Percentiles rank a stretch among this genome's conserved stretches.
These are phyloP conservation scores for Periplaneta americana DNA, from an alignment of 1,140 invertebrate genomes.

Conservation along the genomic window DNA sequence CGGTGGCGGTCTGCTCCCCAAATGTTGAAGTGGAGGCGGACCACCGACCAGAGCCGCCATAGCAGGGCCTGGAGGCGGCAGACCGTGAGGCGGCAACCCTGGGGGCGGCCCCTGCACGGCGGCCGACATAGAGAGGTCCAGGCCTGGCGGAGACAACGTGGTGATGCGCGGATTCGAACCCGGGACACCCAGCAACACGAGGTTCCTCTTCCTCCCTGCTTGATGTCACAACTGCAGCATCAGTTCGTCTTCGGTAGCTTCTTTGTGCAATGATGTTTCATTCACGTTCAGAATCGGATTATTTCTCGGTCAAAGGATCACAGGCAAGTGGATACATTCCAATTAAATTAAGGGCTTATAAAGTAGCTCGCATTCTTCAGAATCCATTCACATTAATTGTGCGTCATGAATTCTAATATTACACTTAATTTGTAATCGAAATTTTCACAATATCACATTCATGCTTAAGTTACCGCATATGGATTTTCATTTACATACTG, in stretches of 20 bases:
- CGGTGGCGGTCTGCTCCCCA: slow-evolving; percentile 29
- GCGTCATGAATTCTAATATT: too few species aligned
- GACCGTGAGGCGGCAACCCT: slow-evolving; percentile 28
- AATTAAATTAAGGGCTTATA: too few species aligned
- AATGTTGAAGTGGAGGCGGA: slow-evolving; percentile 37
- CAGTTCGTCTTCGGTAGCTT: neutral
- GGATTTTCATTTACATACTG: too few species aligned
- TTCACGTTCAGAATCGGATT: too few species aligned
- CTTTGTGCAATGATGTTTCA: too few species aligned
- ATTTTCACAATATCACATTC: too few species aligned
- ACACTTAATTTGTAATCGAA: too few species aligned
- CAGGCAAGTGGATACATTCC: too few species aligned
- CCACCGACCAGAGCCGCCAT: slow-evolving; percentile 21
- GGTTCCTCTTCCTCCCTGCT: neutral
- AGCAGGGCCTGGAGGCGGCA: slow-evolving; percentile 11
- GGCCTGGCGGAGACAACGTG: slow-evolving; percentile 20
- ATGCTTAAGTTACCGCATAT: too few species aligned
- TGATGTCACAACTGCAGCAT: neutral
- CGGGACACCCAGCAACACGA: neutral
- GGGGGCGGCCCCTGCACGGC: slow-evolving; percentile 24
- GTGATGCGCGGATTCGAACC: neutral
- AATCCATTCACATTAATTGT: too few species aligned
- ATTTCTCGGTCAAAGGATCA: too few species aligned
- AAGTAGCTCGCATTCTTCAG: too few species aligned
- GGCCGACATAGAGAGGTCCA: slow-evolving; percentile 17